These are phyloP conservation scores for Anguilla megastoma DNA, from an alignment of 2,797 vertebrate species.

Conservation along the genomic window DNA sequence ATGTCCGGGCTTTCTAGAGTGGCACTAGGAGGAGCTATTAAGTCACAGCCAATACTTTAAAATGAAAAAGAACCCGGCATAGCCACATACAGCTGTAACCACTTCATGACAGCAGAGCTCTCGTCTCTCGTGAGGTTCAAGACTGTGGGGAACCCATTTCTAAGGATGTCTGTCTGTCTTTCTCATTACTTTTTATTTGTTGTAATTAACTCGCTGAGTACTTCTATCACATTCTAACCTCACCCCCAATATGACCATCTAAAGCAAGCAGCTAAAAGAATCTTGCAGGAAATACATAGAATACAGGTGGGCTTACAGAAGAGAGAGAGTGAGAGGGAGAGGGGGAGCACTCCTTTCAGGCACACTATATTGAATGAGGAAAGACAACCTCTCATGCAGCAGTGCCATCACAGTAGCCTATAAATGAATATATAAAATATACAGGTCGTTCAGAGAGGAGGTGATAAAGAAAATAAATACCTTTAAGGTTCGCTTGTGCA, in stretches of 20 bases:
- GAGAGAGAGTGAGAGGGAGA: constrained; percentile 1
- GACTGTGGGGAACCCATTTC: neutral
- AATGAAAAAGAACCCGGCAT: neutral
- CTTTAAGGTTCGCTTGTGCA: neutral
- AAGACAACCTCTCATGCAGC: too few relatives aligned
- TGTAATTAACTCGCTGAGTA: neutral
- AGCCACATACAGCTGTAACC: constrained; percentile 8
- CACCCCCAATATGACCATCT: neutral
- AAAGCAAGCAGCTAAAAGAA: neutral
- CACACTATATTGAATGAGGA: too few relatives aligned
- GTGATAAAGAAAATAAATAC: too few relatives aligned
- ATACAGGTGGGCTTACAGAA: neutral
- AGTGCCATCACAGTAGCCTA: too few relatives aligned
- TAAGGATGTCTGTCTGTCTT: constrained; percentile 5
- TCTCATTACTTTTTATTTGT: neutral
- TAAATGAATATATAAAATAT: too few relatives aligned
- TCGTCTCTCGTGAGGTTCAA: neutral
- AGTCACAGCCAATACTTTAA: constrained; percentile 16
- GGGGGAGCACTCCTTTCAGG: neutral
- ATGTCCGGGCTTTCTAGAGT: neutral
- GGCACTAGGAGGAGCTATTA: constrained; percentile 29
- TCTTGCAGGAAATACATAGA: neutral
- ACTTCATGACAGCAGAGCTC: constrained; percentile 1
- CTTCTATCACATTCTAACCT: constrained; percentile 1
- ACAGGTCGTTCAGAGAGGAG: too few relatives aligned